Percentiles rank a stretch among this genome's conserved stretches.
phyloP scores from a whole-genome alignment of 2,113 vertebrate genomes.

The Syngnathus scovelli region DNA sequence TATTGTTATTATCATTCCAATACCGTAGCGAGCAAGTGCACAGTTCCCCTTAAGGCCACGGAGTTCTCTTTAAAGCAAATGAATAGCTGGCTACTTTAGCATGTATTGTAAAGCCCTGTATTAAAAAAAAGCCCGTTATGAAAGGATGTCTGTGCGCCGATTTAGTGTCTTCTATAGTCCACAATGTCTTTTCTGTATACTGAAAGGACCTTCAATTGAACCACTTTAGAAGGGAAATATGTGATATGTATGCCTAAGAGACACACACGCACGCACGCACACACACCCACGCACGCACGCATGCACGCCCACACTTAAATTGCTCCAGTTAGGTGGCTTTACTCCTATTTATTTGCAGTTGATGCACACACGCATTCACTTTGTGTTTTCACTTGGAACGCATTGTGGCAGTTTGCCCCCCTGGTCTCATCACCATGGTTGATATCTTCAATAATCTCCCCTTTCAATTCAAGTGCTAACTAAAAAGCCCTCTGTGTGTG shows the following conservation, averaged over 20 bases:
- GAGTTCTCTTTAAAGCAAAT: constrained; percentile 55
- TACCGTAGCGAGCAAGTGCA: constrained; percentile 27
- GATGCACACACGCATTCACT: constrained; percentile 16
- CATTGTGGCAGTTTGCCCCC: constrained; percentile 41
- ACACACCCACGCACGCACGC: not conserved
- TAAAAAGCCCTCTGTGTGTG: constrained; percentile 10
- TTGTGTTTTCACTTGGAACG: constrained; percentile 34
- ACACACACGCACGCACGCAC: constrained; percentile 6
- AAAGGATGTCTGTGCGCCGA: not conserved
- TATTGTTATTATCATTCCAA: constrained; percentile 48
- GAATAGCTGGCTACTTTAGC: constrained; percentile 47
- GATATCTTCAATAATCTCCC: constrained; percentile 50
- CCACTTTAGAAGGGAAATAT: constrained; percentile 22
- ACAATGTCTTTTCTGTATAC: constrained; percentile 39
- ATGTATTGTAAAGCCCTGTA: constrained; percentile 39
- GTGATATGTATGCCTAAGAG: constrained; percentile 19
- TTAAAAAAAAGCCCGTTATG: constrained; percentile 23
- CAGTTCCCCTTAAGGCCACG: constrained; percentile 52
- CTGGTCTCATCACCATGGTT: constrained; percentile 35
- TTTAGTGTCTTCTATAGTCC: not conserved
- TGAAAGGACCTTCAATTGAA: constrained; percentile 28
- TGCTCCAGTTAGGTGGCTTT: constrained; percentile 39
- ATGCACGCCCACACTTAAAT: constrained; percentile 16
- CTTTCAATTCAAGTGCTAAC: constrained; percentile 29
- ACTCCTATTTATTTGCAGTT: constrained; percentile 34